These are phyloP conservation scores for Plecturocebus donacophilus DNA, from an alignment of 2,113 vertebrate species.

Conservation along the genomic window DNA sequence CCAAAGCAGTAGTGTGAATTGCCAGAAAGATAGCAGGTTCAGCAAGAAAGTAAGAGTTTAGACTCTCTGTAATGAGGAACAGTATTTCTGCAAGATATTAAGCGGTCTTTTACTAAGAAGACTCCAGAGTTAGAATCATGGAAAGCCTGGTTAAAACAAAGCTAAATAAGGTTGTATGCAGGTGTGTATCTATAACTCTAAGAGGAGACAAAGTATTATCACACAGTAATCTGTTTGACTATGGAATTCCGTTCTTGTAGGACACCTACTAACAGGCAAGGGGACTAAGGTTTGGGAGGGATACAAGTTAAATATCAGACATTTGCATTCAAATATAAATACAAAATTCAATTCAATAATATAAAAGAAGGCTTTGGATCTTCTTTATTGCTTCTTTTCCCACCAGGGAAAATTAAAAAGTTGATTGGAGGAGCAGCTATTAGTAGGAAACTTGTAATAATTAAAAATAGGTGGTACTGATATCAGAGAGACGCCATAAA, in stretches of 20 bases:
- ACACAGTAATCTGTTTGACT: neutral
- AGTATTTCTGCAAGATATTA: neutral
- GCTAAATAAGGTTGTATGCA: neutral
- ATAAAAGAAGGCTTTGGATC: neutral
- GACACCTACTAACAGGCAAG: neutral
- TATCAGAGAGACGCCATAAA: neutral
- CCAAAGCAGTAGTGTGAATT: neutral
- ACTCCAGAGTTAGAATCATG: neutral
- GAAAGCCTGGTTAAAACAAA: slow-evolving; percentile 1
- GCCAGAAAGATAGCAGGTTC: neutral
- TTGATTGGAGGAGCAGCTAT: neutral
- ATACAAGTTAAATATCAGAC: neutral
- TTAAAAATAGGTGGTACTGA: neutral
- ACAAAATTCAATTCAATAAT: neutral
- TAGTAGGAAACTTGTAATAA: neutral
- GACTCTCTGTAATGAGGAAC: neutral
- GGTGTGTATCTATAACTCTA: neutral
- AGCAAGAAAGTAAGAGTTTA: neutral
- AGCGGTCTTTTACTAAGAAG: neutral
- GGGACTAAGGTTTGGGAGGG: neutral
- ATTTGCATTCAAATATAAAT: neutral
- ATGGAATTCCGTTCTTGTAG: neutral
- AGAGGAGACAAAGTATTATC: neutral
- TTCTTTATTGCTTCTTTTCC: neutral
- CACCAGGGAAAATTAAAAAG: neutral